Percentiles rank a stretch among this genome's conserved stretches.
phyloP scores from a whole-genome alignment of 2,888 invertebrate genomes.

The Scaeva pyrastri region DNA sequence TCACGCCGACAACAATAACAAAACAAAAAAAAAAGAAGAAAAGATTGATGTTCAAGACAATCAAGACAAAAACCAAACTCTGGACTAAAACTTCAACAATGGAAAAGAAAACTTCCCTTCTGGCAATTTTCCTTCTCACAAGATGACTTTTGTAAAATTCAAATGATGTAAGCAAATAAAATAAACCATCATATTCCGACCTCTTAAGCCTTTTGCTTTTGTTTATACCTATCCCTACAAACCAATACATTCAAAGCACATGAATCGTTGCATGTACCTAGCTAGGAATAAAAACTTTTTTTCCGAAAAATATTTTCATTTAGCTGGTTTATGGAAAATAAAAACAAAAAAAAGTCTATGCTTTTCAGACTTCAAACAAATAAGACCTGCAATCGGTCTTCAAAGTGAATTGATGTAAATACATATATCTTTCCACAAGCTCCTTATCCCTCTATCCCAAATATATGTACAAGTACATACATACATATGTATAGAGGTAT shows the following conservation, averaged over 20 bases:
- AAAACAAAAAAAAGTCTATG: slow-evolving; percentile 42
- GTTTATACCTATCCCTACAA: neutral
- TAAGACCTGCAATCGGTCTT: slow-evolving; percentile 49
- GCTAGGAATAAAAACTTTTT: slow-evolving; percentile 44
- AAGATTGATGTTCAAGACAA: slow-evolving; percentile 31
- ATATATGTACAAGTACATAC: too few species aligned
- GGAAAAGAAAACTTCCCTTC: neutral
- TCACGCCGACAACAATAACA: slow-evolving; percentile 9
- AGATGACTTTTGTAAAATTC: slow-evolving; percentile 47
- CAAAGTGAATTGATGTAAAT: slow-evolving; percentile 60
- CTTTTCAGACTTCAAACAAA: slow-evolving; percentile 57
- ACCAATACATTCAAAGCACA: slow-evolving; percentile 15
- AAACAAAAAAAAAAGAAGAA: neutral
- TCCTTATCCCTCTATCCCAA: neutral
- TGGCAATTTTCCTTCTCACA: slow-evolving; percentile 26
- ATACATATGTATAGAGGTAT: too few species aligned
- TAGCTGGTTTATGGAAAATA: slow-evolving; percentile 42
- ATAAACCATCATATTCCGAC: slow-evolving; percentile 20
- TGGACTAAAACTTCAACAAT: slow-evolving; percentile 3
- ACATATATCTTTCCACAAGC: slow-evolving; percentile 22
- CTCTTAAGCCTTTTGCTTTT: neutral
- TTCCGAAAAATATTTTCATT: slow-evolving; percentile 47
- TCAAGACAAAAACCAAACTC: slow-evolving; percentile 10
- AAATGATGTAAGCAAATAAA: slow-evolving; percentile 45
- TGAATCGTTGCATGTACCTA: slow-evolving; percentile 29